These are phyloP conservation scores for Nephrotoma appendiculata DNA, from an alignment of 2,888 invertebrate species.

Conservation along the genomic window DNA sequence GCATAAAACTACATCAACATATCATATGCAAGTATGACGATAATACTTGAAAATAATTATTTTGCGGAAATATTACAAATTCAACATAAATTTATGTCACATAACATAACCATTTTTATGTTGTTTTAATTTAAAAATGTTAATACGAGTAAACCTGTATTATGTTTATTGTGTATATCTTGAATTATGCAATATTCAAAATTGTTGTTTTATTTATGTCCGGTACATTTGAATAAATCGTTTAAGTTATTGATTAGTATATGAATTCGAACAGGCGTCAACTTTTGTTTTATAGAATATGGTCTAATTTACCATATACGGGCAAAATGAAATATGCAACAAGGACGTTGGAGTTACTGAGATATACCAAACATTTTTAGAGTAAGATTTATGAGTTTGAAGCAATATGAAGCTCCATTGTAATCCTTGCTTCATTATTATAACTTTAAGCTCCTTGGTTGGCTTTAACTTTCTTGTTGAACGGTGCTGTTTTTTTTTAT, in stretches of 20 bases:
- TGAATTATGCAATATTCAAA: background rate
- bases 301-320: background rate
- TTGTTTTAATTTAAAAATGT: background rate
- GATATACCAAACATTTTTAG: no score
- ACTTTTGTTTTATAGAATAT: background rate
- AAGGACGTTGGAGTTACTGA: no score
- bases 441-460: no score
- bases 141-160: background rate
- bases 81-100: background rate
- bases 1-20: background rate
- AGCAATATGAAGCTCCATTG: no score
- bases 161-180: background rate
- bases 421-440: no score
- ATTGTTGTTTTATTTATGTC: background rate
- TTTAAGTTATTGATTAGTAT: no score
- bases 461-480: no score
- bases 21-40: background rate
- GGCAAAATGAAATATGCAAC: background rate
- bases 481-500: no score
- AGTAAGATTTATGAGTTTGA: no score
- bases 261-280: background rate
- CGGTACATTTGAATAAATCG: no score
- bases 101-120: background rate
- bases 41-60: background rate
- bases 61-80: background rate